These are phyloP conservation scores for Hemithea aestivaria DNA, from an alignment of 2,888 invertebrate species.

Conservation along the genomic window DNA sequence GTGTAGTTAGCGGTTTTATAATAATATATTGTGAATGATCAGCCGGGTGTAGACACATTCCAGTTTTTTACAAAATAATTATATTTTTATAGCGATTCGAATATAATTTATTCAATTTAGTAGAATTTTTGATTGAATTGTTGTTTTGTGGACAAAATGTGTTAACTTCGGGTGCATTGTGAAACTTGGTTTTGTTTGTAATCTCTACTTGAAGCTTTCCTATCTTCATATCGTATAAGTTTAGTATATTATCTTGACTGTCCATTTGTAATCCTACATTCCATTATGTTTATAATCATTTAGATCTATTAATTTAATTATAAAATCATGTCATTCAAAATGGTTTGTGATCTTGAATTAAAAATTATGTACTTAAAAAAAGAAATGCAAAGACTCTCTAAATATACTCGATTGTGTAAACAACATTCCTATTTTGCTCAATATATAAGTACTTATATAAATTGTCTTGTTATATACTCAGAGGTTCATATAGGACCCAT, in stretches of 20 bases:
- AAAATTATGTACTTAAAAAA: conserved; percentile 2
- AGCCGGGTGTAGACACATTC: conserved; percentile 60
- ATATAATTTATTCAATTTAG: conserved; percentile 73
- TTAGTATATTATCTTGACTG: conserved; percentile 34
- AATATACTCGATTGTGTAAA: conserved; percentile 28
- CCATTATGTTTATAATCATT: conserved; percentile 20
- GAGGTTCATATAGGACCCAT: conserved; percentile 48
- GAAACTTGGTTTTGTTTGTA: conserved; percentile 34
- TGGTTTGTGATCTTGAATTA: not conserved
- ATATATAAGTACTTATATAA: conserved; percentile 32
- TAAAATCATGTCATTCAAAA: too few species aligned
- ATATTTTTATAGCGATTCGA: conserved; percentile 52
- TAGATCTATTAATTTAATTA: not conserved
- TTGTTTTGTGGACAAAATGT: conserved; percentile 55
- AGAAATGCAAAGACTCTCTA: conserved; percentile 12
- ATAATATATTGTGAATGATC: conserved; percentile 42
- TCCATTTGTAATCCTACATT: conserved; percentile 25
- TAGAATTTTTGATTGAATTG: conserved; percentile 62
- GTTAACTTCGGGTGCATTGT: conserved; percentile 63
- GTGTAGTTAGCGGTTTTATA: conserved; percentile 55
- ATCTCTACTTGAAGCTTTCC: conserved; percentile 31
- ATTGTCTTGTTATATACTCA: conserved; percentile 47
- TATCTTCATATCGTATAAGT: conserved; percentile 33
- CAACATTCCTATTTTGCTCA: conserved; percentile 46
- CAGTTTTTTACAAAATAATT: conserved; percentile 37